Conservation (phyloP, 2,888 invertebrate species). For the Patella pellucida region DNA sequence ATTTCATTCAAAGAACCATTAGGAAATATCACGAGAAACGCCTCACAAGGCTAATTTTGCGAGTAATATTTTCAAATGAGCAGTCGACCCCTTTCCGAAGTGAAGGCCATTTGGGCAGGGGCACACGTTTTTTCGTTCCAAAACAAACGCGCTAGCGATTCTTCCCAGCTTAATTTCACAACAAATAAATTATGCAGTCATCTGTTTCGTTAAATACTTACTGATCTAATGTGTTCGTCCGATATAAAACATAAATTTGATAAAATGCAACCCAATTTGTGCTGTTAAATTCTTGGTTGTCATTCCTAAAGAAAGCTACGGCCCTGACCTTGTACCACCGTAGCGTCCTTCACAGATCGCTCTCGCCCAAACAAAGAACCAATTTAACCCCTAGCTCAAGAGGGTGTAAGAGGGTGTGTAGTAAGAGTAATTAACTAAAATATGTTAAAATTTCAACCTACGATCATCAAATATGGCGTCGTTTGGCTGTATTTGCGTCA, state of each 20-base stretch:
- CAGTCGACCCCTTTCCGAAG: not conserved
- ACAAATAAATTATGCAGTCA: too few relatives aligned
- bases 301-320: slow-evolving; percentile 43
- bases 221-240: not conserved
- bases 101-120: slow-evolving; percentile 11
- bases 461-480: slow-evolving; percentile 2
- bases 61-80: too few relatives aligned
- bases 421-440: not conserved
- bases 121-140: not conserved
- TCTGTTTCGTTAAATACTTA: not conserved
- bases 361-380: not conserved
- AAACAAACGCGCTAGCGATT: not conserved
- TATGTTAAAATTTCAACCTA: not conserved
- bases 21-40: too few relatives aligned
- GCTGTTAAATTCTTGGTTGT: slow-evolving; percentile 3
- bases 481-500: slow-evolving; percentile 1
- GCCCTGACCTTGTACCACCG: slow-evolving; percentile 63
- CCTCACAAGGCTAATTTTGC: too few relatives aligned
- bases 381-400: not conserved
- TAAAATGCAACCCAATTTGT: not conserved
- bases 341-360: slow-evolving; percentile 56
- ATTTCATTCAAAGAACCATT: too few relatives aligned
- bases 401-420: not conserved
- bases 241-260: not conserved
- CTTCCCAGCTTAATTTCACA: too few relatives aligned